Base-by-base conservation (phyloP, 2,888 invertebrate genomes). In the Pecten maximus region DNA sequence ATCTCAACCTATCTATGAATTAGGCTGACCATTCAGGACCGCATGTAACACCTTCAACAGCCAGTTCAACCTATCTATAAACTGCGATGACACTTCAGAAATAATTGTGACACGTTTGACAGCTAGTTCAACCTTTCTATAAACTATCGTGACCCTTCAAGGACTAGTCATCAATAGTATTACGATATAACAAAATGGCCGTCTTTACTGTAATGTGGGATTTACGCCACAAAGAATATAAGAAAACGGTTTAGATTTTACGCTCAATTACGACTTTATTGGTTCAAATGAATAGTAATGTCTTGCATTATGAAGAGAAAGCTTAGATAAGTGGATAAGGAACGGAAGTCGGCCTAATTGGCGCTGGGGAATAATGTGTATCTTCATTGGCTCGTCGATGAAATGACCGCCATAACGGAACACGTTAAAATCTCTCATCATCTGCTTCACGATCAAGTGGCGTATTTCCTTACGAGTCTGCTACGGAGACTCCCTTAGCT, bases 361-460 rank as follows among this genome's bases (percentile, higher is more conserved):
- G 74, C 28, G 74, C 23, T 15, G 16, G 8, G 74, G 35, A 74
- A 74, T 74, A 28, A 28, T 74, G 74, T 74, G 28, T 74, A 35
- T 35, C 74, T 74, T 74, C 74, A 74, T 74, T 74, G 74, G 74
- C 28, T 74, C 35, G 35, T 3, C 74, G 10, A 74, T 74, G 74
- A 74, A 74, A 74, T 74, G 28, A 35, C 74, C 35, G 74, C 74
- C 74, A 74, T 74, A 74, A 35, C 15, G 35, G 6, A 35, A 35
- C 74, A 35, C 74, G 35, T 74, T 74, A 74, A 1, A 28, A 54
- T n/a, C 74, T 74, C 74, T 74, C 35, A 28, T 74, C 74, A 28
- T 74, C 74, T 74, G 74, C 35, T 74, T 74, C 35, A 74, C 35
- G 74, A 35, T 74, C 35, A 74, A 74, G 74, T 74, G 74, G 35